Conservation (phyloP, 2,888 invertebrate species). For the Apodemia zela region DNA sequence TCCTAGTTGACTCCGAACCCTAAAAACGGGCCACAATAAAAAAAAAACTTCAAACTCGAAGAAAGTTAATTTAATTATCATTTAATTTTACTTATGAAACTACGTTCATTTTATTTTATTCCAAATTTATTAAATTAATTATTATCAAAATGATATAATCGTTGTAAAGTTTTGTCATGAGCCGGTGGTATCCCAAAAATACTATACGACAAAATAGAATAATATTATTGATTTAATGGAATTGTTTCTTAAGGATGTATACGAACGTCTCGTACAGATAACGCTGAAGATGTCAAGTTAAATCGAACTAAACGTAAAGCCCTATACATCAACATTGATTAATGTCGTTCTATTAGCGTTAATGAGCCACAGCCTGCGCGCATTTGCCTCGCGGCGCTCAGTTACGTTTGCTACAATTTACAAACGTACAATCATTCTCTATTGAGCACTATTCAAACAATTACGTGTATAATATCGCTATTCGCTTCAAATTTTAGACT, state of each 20-base stretch:
- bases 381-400: constrained; percentile 49
- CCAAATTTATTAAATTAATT: too few species aligned
- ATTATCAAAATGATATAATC: too few species aligned
- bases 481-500: neutral
- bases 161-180: too few species aligned
- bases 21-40: too few species aligned
- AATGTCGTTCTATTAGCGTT: constrained; percentile 62
- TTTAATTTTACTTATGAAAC: too few species aligned
- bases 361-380: constrained; percentile 59
- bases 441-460: constrained; percentile 1
- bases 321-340: constrained; percentile 58
- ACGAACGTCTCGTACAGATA: constrained; percentile 20
- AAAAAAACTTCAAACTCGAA: too few species aligned
- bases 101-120: too few species aligned
- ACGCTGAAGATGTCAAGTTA: constrained; percentile 20
- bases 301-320: constrained; percentile 21
- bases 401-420: constrained; percentile 43
- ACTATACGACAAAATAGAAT: too few species aligned
- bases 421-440: constrained; percentile 18
- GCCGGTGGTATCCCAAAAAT: too few species aligned
- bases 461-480: neutral
- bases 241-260: neutral
- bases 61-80: too few species aligned
- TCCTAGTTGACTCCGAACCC: too few species aligned
- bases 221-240: neutral